A percentile compares a stretch with the other conserved stretches of the same genome.
phyloP scores from a whole-genome alignment of 2,797 vertebrate genomes.

The Coregonus sp. region DNA sequence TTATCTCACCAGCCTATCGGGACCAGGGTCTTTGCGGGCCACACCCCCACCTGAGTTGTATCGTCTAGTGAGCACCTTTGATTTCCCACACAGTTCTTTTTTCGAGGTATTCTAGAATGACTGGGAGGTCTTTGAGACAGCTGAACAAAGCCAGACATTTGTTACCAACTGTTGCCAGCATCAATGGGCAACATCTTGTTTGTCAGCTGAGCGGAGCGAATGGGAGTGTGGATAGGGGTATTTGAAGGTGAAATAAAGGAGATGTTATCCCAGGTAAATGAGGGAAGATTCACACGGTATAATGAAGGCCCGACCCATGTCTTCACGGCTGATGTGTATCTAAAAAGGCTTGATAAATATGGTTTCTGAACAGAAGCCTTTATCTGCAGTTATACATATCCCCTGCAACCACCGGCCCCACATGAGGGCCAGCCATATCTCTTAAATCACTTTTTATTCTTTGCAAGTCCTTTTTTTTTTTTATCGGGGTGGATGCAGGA shows the following conservation, averaged over 20 bases:
- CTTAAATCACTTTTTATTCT: conserved; percentile 70
- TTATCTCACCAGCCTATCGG: conserved; percentile 39
- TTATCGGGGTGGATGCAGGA: conserved; percentile 62
- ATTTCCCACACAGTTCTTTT: conserved; percentile 54
- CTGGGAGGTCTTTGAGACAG: conserved; percentile 61
- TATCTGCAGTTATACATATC: conserved; percentile 85
- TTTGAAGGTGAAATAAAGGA: conserved; percentile 78
- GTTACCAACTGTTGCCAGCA: conserved; percentile 72
- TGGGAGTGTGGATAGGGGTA: conserved; percentile 74
- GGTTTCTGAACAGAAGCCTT: conserved; percentile 77
- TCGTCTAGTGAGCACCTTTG: conserved; percentile 58
- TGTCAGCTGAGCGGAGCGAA: conserved; percentile 69
- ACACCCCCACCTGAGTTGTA: conserved; percentile 41
- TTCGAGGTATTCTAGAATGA: conserved; percentile 58
- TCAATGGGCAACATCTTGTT: conserved; percentile 72
- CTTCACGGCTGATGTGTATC: conserved; percentile 81
- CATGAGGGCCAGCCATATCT: conserved; percentile 79
- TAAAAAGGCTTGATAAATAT: conserved; percentile 80
- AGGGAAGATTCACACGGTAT: conserved; percentile 81
- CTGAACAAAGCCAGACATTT: conserved; percentile 69
- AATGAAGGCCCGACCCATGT: conserved; percentile 80
- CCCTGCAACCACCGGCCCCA: conserved; percentile 76
- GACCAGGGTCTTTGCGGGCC: conserved; percentile 39
- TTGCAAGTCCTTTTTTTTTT: conserved; percentile 55
- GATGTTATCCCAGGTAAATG: conserved; percentile 81